A percentile compares a stretch with the other conserved stretches of the same genome.
phyloP scores from a whole-genome alignment of 1,140 invertebrate species.

The Reticulitermes speratus region DNA sequence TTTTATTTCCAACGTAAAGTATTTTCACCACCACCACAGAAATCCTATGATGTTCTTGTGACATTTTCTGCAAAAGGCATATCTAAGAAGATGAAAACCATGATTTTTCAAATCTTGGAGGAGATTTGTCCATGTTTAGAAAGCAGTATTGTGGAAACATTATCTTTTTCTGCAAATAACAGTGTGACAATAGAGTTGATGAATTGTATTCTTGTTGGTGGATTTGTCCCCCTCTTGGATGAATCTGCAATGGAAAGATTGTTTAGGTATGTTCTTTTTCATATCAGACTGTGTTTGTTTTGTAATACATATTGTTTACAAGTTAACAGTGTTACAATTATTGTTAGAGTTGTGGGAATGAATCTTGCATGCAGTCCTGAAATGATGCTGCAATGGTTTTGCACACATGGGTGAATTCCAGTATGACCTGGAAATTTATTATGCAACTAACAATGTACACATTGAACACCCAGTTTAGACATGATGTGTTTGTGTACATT shows the following conservation, averaged over 20 bases:
- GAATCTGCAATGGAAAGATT: constrained; percentile 28
- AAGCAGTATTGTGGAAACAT: constrained; percentile 33
- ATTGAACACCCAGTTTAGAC: too few species aligned
- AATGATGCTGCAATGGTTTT: too few species aligned
- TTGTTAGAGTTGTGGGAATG: too few species aligned
- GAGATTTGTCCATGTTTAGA: constrained; percentile 35
- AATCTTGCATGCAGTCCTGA: too few species aligned
- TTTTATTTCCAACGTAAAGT: constrained; percentile 36
- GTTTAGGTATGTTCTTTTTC: constrained; percentile 24
- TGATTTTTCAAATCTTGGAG: constrained; percentile 37
- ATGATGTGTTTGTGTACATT: too few species aligned
- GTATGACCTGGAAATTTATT: too few species aligned
- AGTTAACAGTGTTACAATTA: too few species aligned
- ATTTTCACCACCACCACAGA: constrained; percentile 34
- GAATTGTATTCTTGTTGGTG: constrained; percentile 32
- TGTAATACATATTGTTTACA: too few species aligned
- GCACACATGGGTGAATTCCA: too few species aligned
- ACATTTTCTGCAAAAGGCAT: constrained; percentile 29
- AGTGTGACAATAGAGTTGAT: constrained; percentile 28
- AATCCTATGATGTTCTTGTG: constrained; percentile 34
- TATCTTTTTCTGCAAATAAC: constrained; percentile 28
- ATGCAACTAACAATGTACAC: too few species aligned
- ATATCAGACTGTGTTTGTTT: too few species aligned
- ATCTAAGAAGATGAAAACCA: constrained; percentile 35
- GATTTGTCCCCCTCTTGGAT: constrained; percentile 24